These are phyloP conservation scores for Calosoma granatense DNA, from an alignment of 1,140 invertebrate species.

Conservation along the genomic window DNA sequence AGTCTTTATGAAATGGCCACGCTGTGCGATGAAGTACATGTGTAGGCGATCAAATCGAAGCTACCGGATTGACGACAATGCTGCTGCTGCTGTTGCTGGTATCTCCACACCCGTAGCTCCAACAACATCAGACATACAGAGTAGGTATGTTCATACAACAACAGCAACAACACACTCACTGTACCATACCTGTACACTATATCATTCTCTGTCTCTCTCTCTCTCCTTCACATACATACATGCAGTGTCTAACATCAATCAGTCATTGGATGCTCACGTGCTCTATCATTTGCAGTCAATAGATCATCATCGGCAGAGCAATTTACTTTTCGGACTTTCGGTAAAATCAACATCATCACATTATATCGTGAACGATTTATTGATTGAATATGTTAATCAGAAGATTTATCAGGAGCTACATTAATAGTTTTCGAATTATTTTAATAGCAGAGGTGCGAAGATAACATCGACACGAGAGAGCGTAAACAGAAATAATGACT, in stretches of 20 bases:
- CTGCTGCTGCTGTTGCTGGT: neutral
- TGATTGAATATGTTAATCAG: slow-evolving; percentile 2
- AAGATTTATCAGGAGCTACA: neutral
- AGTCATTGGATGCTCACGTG: neutral
- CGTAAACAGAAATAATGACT: too few species aligned
- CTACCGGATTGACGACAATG: neutral
- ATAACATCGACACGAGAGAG: too few species aligned
- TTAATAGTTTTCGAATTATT: neutral
- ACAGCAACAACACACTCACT: neutral
- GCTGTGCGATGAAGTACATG: neutral
- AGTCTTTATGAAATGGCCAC: neutral
- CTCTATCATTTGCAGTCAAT: neutral
- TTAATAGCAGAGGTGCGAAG: neutral
- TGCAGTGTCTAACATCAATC: slow-evolving; percentile 2
- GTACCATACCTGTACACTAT: too few species aligned
- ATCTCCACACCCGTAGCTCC: neutral
- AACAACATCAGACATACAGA: too few species aligned
- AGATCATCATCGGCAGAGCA: neutral
- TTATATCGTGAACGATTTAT: neutral
- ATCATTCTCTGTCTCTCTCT: too few species aligned
- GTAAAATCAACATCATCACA: slow-evolving; percentile 2
- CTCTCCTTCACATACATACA: neutral
- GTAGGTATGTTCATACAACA: neutral
- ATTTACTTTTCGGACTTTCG: neutral
- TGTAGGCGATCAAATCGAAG: slow-evolving; percentile 1